A percentile compares a stretch with the other conserved stretches of the same genome.
These are phyloP conservation scores for Nasonia vitripennis DNA, from an alignment of 1,140 invertebrate genomes.

Conservation along the genomic window DNA sequence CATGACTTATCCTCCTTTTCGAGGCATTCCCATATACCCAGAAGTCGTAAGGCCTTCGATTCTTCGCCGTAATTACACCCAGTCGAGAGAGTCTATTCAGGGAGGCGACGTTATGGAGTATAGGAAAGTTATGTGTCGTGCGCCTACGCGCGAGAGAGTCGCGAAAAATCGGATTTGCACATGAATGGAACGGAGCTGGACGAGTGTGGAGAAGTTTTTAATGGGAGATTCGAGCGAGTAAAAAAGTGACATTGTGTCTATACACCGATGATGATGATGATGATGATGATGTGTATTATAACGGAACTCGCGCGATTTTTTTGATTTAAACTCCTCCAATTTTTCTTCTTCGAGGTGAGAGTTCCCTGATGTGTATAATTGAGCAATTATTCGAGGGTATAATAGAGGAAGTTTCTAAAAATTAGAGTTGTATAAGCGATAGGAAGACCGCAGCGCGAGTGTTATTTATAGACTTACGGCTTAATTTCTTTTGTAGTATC, in stretches of 20 bases:
- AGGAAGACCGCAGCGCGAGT: too few species aligned
- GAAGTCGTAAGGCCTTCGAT: constrained; percentile 36
- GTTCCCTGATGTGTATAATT: too few species aligned
- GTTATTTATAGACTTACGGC: too few species aligned
- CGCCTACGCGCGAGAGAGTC: constrained; percentile 2
- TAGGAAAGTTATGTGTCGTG: background rate
- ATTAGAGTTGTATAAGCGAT: background rate
- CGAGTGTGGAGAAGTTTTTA: background rate
- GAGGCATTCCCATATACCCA: too few species aligned
- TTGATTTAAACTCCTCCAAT: background rate
- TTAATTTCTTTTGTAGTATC: too few species aligned
- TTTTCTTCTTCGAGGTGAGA: background rate
- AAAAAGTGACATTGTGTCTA: too few species aligned
- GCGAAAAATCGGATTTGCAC: constrained; percentile 25
- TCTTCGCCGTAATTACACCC: constrained; percentile 20
- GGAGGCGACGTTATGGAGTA: background rate
- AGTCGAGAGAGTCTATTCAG: background rate
- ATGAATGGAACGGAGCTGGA: background rate
- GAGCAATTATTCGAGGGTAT: too few species aligned
- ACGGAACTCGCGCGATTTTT: too few species aligned
- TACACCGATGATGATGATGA: too few species aligned
- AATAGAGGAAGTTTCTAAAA: background rate
- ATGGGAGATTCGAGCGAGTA: too few species aligned
- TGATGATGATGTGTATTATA: too few species aligned
- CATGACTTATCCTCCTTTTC: too few species aligned